Percentiles rank a stretch among this genome's conserved stretches.
phyloP scores from a whole-genome alignment of 2,797 vertebrate genomes.

The Hippocampus kuda region DNA sequence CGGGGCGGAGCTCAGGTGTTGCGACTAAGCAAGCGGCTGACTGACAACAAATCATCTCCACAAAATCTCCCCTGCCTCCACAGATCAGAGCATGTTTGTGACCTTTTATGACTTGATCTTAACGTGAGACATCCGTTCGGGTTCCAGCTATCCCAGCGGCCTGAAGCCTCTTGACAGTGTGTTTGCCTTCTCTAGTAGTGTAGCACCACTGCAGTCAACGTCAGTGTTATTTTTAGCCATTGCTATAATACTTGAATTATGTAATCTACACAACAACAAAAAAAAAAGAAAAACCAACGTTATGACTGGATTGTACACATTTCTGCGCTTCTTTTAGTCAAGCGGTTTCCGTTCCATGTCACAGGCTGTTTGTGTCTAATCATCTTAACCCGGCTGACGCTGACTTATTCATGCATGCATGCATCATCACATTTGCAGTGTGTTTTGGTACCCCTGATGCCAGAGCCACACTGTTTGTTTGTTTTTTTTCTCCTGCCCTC shows the following conservation, averaged over 20 bases:
- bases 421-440: not conserved
- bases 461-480: not conserved
- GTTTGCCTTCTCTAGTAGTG: not conserved
- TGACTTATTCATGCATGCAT: slow-evolving; percentile 2
- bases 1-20: too few species aligned
- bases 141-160: slow-evolving; percentile 8
- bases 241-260: slow-evolving; percentile 8
- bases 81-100: slow-evolving; percentile 16
- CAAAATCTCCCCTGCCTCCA: slow-evolving; percentile 25
- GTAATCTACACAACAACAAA: slow-evolving; percentile 13
- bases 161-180: slow-evolving; percentile 6
- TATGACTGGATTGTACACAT: slow-evolving; percentile 1
- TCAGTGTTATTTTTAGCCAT: slow-evolving; percentile 1
- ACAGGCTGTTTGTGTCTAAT: slow-evolving; percentile 3
- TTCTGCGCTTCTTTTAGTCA: not conserved
- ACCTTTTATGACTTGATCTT: slow-evolving; percentile 13
- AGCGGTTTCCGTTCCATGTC: not conserved
- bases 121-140: slow-evolving; percentile 13
- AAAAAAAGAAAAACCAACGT: not conserved
- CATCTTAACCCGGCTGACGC: slow-evolving; percentile 3
- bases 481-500: too few species aligned
- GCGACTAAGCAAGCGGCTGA: too few species aligned
- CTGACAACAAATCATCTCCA: slow-evolving; percentile 8
- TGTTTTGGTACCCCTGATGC: slow-evolving; percentile 7
- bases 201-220: slow-evolving; percentile 3